phyloP scores from a whole-genome alignment of 2,888 invertebrate species.

The Leptogaster cylindrica region DNA sequence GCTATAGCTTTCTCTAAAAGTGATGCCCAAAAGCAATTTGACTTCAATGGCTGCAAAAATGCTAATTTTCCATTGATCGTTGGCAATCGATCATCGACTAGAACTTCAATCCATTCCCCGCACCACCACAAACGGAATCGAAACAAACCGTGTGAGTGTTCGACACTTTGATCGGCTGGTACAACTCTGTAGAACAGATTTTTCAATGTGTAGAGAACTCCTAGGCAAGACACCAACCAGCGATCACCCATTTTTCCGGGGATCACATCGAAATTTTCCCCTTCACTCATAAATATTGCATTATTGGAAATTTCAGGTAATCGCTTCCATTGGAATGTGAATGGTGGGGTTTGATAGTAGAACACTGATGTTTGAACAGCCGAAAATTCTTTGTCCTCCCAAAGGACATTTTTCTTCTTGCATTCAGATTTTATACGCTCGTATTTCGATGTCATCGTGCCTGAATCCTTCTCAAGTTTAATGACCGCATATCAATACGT shows the following conservation, averaged over 20 bases:
- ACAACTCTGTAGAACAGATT: slow-evolving; percentile 90
- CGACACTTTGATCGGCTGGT: slow-evolving; percentile 86
- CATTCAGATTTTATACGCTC: slow-evolving; percentile 83
- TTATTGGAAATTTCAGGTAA: slow-evolving; percentile 83
- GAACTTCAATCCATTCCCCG: slow-evolving; percentile 88
- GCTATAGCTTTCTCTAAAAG: slow-evolving; percentile 92
- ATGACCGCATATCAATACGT: slow-evolving; percentile 27
- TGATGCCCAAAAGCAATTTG: slow-evolving; percentile 88
- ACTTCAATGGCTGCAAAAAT: slow-evolving; percentile 81
- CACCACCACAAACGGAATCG: slow-evolving; percentile 94
- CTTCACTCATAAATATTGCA: slow-evolving; percentile 65
- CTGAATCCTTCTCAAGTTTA: slow-evolving; percentile 1
- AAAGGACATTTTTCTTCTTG: slow-evolving; percentile 78
- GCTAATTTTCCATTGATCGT: slow-evolving; percentile 86
- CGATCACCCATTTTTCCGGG: slow-evolving; percentile 91
- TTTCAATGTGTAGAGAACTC: slow-evolving; percentile 82
- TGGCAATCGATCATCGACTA: slow-evolving; percentile 88
- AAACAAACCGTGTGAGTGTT: slow-evolving; percentile 77
- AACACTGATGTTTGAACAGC: slow-evolving; percentile 88
- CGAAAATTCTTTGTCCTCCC: slow-evolving; percentile 93
- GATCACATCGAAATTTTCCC: slow-evolving; percentile 79
- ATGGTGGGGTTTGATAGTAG: slow-evolving; percentile 93
- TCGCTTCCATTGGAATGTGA: slow-evolving; percentile 89
- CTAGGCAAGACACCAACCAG: slow-evolving; percentile 89
- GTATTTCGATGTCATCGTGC: slow-evolving; percentile 65